phyloP scores from a whole-genome alignment of 2,888 invertebrate genomes.

The Andricus quercusramuli region DNA sequence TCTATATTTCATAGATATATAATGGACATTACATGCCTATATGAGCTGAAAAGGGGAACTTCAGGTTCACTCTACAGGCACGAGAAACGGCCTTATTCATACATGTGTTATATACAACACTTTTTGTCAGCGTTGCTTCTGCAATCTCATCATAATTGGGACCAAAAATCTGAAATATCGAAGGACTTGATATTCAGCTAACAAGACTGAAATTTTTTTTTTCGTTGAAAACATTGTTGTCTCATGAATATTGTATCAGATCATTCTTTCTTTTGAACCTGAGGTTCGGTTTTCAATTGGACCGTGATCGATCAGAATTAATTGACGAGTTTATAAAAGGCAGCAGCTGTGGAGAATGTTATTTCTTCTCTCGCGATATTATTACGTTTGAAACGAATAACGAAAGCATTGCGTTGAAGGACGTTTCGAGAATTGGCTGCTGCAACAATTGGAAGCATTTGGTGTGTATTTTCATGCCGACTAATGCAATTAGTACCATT shows the following conservation, averaged over 20 bases:
- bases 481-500: neutral
- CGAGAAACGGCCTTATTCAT: too few relatives aligned
- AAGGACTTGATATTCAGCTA: neutral
- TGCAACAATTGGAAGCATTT: neutral
- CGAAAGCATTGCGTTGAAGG: neutral
- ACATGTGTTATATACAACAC: neutral
- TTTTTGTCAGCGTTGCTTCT: neutral
- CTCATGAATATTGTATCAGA: constrained; percentile 7
- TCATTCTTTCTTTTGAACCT: constrained; percentile 1
- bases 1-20: too few relatives aligned
- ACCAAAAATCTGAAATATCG: neutral
- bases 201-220: neutral
- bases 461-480: neutral
- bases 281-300: neutral
- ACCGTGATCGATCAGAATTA: constrained; percentile 8
- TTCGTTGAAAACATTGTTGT: neutral
- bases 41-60: too few relatives aligned
- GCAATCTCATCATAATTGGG: neutral
- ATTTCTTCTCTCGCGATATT: neutral
- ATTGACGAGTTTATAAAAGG: constrained; percentile 11
- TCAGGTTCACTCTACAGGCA: too few relatives aligned
- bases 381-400: neutral
- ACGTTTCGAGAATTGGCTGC: neutral
- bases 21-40: too few relatives aligned
- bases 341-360: neutral